Percentiles rank a stretch among this genome's conserved stretches.
These are phyloP conservation scores for Pimpla rufipes DNA, from an alignment of 2,888 invertebrate species.

Conservation along the genomic window DNA sequence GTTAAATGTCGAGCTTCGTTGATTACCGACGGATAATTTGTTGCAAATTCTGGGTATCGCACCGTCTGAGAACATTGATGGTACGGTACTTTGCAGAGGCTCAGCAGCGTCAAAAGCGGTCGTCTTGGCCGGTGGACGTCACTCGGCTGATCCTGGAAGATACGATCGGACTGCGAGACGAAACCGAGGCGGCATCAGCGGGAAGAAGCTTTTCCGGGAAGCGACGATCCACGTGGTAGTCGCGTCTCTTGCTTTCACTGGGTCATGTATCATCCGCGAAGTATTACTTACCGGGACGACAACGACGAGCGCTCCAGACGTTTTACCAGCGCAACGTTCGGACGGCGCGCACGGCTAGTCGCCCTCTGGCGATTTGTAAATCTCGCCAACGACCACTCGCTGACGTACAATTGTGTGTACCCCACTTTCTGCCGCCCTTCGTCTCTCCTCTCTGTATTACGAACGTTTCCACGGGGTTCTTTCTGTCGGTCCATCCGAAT, in stretches of 20 bases:
- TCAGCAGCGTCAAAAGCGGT: constrained; percentile 40
- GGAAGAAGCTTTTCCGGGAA: constrained; percentile 49
- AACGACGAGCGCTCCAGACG: constrained; percentile 49
- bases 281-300: constrained; percentile 61
- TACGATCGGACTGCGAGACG: constrained; percentile 45
- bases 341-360: constrained; percentile 23
- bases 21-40: background rate
- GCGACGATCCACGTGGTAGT: constrained; percentile 44
- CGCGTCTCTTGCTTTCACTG: constrained; percentile 45
- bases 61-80: background rate
- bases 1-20: background rate
- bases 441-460: background rate
- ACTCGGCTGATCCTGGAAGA: constrained; percentile 56
- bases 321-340: constrained; percentile 46
- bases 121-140: constrained; percentile 10
- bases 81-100: background rate
- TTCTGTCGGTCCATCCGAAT: background rate
- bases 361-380: constrained; percentile 66
- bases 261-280: constrained; percentile 64
- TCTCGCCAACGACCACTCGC: constrained; percentile 54
- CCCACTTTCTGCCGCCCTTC: background rate
- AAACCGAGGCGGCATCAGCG: constrained; percentile 24
- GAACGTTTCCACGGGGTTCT: background rate
- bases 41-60: background rate
- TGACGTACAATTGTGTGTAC: constrained; percentile 37